Percentiles rank a stretch among this genome's conserved stretches.
phyloP scores from a whole-genome alignment of 2,113 vertebrate genomes.

The Myotis lucifugus region DNA sequence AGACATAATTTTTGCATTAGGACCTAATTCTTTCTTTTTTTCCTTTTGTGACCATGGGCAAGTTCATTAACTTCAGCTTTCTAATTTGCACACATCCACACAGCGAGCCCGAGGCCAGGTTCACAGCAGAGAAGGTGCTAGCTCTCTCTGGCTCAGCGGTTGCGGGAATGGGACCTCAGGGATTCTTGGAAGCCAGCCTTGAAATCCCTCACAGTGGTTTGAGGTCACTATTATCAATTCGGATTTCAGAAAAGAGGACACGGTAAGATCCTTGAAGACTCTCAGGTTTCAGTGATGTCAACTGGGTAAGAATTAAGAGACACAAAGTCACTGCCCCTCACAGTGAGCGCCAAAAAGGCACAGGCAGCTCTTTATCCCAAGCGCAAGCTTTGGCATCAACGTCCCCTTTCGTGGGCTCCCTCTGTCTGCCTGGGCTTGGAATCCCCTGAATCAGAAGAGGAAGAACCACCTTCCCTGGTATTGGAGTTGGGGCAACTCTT shows the following conservation, averaged over 20 bases:
- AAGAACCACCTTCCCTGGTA: not conserved
- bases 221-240: not conserved
- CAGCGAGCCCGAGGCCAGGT: not conserved
- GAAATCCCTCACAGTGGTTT: not conserved
- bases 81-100: not conserved
- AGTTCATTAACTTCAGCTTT: constrained; percentile 60
- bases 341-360: not conserved
- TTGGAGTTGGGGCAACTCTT: not conserved
- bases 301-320: not conserved
- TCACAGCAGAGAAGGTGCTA: not conserved
- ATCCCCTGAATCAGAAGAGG: not conserved
- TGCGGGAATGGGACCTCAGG: not conserved
- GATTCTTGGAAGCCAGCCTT: not conserved
- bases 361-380: not conserved
- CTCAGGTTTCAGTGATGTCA: not conserved
- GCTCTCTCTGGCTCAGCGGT: not conserved
- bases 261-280: not conserved
- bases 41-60: not conserved
- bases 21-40: not conserved
- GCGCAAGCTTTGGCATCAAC: not conserved
- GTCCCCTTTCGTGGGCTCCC: not conserved
- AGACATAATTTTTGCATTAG: constrained; percentile 2
- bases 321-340: not conserved
- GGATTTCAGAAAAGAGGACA: not conserved
- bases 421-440: not conserved